A percentile compares a stretch with the other conserved stretches of the same genome.
Conservation (phyloP, 1,140 invertebrate species). For the Agraylea sexmaculata region DNA sequence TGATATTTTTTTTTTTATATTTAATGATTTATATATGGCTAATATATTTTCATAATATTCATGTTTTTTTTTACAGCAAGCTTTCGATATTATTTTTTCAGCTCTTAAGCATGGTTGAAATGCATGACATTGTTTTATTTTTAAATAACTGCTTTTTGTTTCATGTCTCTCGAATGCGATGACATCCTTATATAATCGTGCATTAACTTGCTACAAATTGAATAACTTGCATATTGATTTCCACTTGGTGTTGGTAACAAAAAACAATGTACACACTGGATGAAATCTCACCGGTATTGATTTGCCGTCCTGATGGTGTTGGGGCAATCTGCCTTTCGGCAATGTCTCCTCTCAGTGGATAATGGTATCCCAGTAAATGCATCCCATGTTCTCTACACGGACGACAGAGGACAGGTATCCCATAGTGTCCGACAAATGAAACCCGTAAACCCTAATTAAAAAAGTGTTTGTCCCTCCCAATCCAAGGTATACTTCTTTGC, state of each 20-base stretch:
- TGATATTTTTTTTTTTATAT: too few relatives aligned
- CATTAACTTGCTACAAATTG: background rate
- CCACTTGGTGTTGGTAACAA: slow-evolving; percentile 15
- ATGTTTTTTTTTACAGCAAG: too few relatives aligned
- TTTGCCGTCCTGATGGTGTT: slow-evolving; percentile 37
- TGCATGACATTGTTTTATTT: too few relatives aligned
- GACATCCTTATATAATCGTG: slow-evolving; percentile 10
- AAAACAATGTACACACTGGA: background rate
- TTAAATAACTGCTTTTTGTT: slow-evolving; percentile 39
- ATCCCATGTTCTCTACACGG: slow-evolving; percentile 89
- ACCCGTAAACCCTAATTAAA: slow-evolving; percentile 3
- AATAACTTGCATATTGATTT: slow-evolving; percentile 19
- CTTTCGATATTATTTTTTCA: too few relatives aligned
- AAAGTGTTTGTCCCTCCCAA: slow-evolving; percentile 10
- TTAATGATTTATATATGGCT: too few relatives aligned
- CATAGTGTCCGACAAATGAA: slow-evolving; percentile 2
- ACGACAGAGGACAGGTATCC: slow-evolving; percentile 85
- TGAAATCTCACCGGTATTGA: slow-evolving; percentile 34
- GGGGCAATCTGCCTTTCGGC: slow-evolving; percentile 35
- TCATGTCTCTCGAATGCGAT: slow-evolving; percentile 41
- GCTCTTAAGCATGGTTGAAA: too few relatives aligned
- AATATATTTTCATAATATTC: too few relatives aligned
- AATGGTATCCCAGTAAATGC: slow-evolving; percentile 66
- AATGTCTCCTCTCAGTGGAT: slow-evolving; percentile 26
- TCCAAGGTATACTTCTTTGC: too few relatives aligned